These are phyloP conservation scores for Ranitomeya variabilis DNA, from an alignment of 2,113 vertebrate genomes.

Conservation along the genomic window DNA sequence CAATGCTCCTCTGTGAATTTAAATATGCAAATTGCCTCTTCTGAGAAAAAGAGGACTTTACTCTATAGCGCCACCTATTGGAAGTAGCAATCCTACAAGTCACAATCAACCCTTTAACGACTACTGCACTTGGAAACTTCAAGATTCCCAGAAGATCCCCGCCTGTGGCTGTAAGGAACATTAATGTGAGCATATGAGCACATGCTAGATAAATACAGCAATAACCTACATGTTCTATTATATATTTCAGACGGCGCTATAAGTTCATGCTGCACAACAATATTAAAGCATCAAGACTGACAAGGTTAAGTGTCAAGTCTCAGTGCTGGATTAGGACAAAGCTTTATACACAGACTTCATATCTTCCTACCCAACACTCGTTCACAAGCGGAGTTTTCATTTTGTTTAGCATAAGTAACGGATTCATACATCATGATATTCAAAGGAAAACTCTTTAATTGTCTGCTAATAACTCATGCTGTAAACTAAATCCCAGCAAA, in stretches of 20 bases:
- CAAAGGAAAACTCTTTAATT: slow-evolving; percentile 35
- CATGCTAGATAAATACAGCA: slow-evolving; percentile 12
- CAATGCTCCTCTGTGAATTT: too few relatives aligned
- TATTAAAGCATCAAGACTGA: background rate
- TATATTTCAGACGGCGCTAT: slow-evolving; percentile 5
- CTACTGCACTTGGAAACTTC: background rate
- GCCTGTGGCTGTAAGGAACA: slow-evolving; percentile 18
- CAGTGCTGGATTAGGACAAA: background rate
- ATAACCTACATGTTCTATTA: slow-evolving; percentile 11
- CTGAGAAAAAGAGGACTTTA: too few relatives aligned
- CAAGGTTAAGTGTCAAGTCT: background rate
- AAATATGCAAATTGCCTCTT: too few relatives aligned
- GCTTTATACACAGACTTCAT: background rate
- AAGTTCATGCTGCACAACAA: slow-evolving; percentile 11
- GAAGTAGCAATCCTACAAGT: too few relatives aligned
- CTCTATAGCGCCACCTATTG: too few relatives aligned
- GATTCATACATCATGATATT: slow-evolving; percentile 26
- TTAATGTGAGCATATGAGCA: background rate
- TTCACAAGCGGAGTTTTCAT: slow-evolving; percentile 2
- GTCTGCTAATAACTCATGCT: slow-evolving; percentile 41
- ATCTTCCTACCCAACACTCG: background rate
- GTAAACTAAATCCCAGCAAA: slow-evolving; percentile 29
- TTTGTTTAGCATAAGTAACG: background rate
- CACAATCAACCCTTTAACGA: too few relatives aligned
- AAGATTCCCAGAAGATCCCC: background rate